Evolutionary conservation across 2,888 invertebrate genomes (phyloP).

Genomic region (Sarcophaga rosellei): DNA sequence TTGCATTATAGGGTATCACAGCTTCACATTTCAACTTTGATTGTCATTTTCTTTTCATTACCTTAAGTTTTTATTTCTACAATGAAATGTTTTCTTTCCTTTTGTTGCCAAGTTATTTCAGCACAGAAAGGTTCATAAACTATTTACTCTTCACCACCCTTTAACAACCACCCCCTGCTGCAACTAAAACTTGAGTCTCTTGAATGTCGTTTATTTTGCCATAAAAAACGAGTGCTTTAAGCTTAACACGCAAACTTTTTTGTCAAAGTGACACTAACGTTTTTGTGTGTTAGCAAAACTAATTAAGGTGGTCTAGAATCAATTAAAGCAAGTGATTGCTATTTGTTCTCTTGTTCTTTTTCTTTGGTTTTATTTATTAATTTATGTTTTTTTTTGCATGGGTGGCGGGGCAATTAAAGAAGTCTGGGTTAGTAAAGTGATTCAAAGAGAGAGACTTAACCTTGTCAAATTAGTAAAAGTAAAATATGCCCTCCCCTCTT

Average conservation of each 20-base stretch:
- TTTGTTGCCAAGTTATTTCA: conserved; percentile 27
- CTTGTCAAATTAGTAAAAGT: conserved; percentile 45
- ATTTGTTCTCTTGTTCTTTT: no score
- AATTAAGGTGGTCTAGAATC: no score
- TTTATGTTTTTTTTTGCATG: no score
- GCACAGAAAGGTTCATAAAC: background rate
- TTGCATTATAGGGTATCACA: no score
- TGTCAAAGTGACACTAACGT: no score
- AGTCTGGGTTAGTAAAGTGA: background rate
- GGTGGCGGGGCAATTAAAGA: background rate
- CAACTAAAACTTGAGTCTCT: background rate
- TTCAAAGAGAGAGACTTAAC: conserved; percentile 24
- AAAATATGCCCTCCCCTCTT: no score
- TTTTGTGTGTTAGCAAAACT: no score
- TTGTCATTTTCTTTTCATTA: no score
- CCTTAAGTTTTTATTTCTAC: background rate
- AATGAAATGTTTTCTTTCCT: background rate
- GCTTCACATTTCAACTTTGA: no score
- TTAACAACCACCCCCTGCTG: background rate
- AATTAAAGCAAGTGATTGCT: no score
- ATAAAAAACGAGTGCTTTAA: conserved; percentile 31
- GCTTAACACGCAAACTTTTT: conserved; percentile 37
- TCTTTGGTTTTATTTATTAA: no score
- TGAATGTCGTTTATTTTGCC: conserved; percentile 24
- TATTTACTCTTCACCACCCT: background rate